phyloP scores from a whole-genome alignment of 64 coral and sea anemone species.

The Stichodactyla mertensii region DNA sequence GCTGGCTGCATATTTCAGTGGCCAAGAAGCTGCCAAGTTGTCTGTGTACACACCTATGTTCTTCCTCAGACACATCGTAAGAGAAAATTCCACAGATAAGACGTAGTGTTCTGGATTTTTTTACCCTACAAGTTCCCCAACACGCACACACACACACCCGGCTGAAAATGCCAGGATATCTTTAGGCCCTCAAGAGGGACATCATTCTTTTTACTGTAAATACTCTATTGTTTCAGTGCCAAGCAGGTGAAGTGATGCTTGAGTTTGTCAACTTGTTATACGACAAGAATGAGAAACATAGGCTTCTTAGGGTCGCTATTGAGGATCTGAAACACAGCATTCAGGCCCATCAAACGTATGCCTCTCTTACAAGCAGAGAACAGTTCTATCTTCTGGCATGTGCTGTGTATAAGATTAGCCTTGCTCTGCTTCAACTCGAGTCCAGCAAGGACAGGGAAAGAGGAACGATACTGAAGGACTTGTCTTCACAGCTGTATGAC shows the following conservation, averaged over 20 bases:
- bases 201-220: neutral
- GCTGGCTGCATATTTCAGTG: conserved; percentile 68
- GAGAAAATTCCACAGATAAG: neutral
- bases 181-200: no score
- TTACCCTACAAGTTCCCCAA: neutral
- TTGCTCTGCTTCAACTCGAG: conserved; percentile 24
- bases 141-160: neutral
- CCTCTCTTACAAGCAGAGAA: conserved; percentile 76
- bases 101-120: neutral
- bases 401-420: conserved; percentile 61
- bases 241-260: conserved; percentile 69
- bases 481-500: conserved; percentile 56
- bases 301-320: conserved; percentile 34
- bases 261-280: conserved; percentile 56
- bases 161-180: neutral
- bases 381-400: conserved; percentile 72
- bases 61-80: conserved; percentile 62
- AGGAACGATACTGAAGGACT: conserved; percentile 24
- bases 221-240: conserved; percentile 32
- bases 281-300: conserved; percentile 19
- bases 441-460: neutral
- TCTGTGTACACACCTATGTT: conserved; percentile 69
- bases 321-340: conserved; percentile 85
- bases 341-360: conserved; percentile 58
- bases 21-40: conserved; percentile 42